Evolutionary conservation across 2,113 vertebrate genomes (phyloP), one percentile per base, ranked within the genome.

Genomic region (Corythornis cristatus): DNA sequence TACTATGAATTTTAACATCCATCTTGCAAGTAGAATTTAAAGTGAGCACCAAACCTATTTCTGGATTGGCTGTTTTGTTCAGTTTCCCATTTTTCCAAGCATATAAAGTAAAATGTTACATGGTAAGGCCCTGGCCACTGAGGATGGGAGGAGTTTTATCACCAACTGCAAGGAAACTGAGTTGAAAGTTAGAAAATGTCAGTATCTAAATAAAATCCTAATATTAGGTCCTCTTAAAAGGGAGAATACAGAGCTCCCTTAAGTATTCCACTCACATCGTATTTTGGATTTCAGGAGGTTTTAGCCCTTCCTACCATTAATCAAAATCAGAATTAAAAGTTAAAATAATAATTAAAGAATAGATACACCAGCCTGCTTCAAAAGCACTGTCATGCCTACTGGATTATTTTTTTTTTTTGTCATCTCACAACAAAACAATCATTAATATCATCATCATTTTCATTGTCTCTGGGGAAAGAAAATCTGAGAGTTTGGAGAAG

Each of bases 401-500:
- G 40, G 81, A 58, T 91, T 78, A 68, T 90, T 85, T 84, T 46
- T 78, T 72, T 78, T 66, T 90, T 86, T 84, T 46, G 76, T 72
- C 50, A 90, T 81, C 77, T 93, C 83, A 65, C 79, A 85, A 82
- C 83, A 94, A 76, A 88, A 84, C 29, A 40, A 51, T 86, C 77
- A 86, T 83, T 62, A 86, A 26, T 79, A 61, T 4, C 25, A 79
- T 21, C 56, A 67, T 76, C n/a, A 81, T 93, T 94, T 92, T 80
- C 83, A 79, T 26, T 65, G 57, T 91, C 89, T 86, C 93, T 75
- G 80, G 78, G 76, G 73, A 74, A 74, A 31, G 58, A 84, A 95
- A 95, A 95, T 15, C 35, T 45, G 10, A 57, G 94, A 93, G 37
- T 97, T 95, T 72, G 89, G 93, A 79, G 58, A 67, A 51, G 43